phyloP scores from a whole-genome alignment of 2,888 invertebrate species.

The Nymphalis urticae region DNA sequence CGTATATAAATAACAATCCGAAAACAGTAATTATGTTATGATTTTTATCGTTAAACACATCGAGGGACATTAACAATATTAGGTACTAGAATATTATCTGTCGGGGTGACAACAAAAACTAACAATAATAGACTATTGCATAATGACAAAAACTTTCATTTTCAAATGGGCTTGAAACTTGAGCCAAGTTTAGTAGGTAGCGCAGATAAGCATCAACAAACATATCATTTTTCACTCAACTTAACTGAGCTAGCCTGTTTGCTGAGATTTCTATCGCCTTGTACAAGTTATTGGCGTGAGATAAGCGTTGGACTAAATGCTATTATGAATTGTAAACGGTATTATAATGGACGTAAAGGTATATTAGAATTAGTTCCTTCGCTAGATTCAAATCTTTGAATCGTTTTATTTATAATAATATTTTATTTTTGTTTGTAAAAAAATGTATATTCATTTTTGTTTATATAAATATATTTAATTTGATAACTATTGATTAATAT shows the following conservation, averaged over 20 bases:
- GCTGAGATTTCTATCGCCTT: conserved; percentile 51
- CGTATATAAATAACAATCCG: neutral
- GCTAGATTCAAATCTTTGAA: neutral
- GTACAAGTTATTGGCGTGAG: conserved; percentile 53
- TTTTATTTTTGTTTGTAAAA: neutral
- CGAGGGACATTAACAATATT: conserved; percentile 32
- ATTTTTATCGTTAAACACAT: conserved; percentile 33
- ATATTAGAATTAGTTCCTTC: neutral
- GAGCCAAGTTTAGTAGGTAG: conserved; percentile 56
- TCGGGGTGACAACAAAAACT: conserved; percentile 34
- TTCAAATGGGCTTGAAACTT: conserved; percentile 46
- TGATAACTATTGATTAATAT: too few relatives aligned
- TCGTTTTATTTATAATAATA: neutral
- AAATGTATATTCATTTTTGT: neutral
- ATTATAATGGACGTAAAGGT: conserved; percentile 40
- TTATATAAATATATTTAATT: too few relatives aligned
- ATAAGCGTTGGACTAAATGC: conserved; percentile 39
- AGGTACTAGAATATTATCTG: conserved; percentile 12
- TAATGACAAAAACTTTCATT: conserved; percentile 42
- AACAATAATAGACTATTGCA: conserved; percentile 36
- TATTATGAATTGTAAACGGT: conserved; percentile 46
- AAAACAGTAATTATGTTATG: conserved; percentile 26
- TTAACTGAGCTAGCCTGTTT: conserved; percentile 52
- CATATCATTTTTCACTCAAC: conserved; percentile 77
- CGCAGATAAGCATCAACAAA: conserved; percentile 68